Percentiles rank a stretch among this genome's conserved stretches.
Evolutionary conservation across 1,140 invertebrate genomes (phyloP).

Genomic region (Cyrtorhinus lividipennis): DNA sequence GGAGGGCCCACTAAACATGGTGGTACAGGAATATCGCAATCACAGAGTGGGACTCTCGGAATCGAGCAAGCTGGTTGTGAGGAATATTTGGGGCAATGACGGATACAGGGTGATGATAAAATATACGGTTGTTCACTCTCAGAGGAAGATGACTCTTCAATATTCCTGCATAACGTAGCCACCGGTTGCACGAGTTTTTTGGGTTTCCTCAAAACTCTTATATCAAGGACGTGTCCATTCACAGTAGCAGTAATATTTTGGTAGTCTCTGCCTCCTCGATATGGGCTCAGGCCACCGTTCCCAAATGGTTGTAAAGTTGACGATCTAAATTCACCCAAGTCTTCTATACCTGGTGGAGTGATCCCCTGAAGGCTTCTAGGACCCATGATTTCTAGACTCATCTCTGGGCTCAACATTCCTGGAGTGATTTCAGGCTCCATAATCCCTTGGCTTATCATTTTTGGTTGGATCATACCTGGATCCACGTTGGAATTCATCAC

Average conservation of each 20-base stretch:
- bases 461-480: not conserved
- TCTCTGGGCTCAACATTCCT: not conserved
- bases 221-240: conserved; percentile 12
- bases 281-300: not conserved
- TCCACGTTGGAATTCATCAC: too few relatives aligned
- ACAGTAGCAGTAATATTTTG: conserved; percentile 11
- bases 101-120: not conserved
- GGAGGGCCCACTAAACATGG: not conserved
- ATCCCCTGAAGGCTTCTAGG: not conserved
- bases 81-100: not conserved
- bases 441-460: not conserved
- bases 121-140: not conserved
- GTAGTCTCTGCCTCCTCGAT: not conserved
- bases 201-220: conserved; percentile 11
- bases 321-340: too few relatives aligned
- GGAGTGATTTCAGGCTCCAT: not conserved
- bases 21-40: conserved; percentile 19
- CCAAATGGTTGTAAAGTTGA: not conserved
- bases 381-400: not conserved
- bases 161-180: not conserved
- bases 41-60: conserved; percentile 15
- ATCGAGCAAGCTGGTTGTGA: not conserved
- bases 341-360: not conserved
- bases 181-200: conserved; percentile 2
- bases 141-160: not conserved